Percentiles rank a stretch among this genome's conserved stretches.
These are phyloP conservation scores for Rafetus swinhoei DNA, from an alignment of 2,113 vertebrate species.

Conservation along the genomic window DNA sequence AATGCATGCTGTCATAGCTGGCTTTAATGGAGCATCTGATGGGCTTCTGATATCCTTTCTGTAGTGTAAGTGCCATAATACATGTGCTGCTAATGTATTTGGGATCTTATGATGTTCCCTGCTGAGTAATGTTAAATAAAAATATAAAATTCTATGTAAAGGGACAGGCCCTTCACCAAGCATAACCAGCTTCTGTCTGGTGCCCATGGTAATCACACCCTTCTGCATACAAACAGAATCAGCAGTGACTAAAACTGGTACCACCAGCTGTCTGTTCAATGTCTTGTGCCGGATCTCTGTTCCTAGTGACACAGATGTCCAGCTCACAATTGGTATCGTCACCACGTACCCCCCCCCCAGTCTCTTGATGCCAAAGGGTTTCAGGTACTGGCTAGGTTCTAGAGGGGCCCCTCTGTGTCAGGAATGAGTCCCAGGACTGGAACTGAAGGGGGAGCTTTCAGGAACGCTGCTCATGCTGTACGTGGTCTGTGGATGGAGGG, in stretches of 20 bases:
- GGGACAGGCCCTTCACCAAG: neutral
- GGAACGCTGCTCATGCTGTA: neutral
- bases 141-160: neutral
- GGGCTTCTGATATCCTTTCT: neutral
- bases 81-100: neutral
- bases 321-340: neutral
- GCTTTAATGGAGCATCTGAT: neutral
- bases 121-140: neutral
- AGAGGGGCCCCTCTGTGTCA: neutral
- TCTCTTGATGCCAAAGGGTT: rapidly evolving
- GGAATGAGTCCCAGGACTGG: neutral
- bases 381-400: neutral
- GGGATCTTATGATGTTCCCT: neutral
- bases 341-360: neutral
- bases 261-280: neutral
- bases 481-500: neutral
- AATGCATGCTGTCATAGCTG: neutral
- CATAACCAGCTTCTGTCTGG: neutral
- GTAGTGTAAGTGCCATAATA: neutral
- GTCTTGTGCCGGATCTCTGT: neutral
- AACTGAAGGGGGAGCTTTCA: neutral
- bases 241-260: neutral
- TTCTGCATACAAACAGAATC: neutral
- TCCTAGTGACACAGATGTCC: neutral
- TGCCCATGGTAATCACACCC: neutral